A percentile compares a stretch with the other conserved stretches of the same genome.
Evolutionary conservation across 2,888 invertebrate species (phyloP).

Genomic region (Drosophila mayaguana): DNA sequence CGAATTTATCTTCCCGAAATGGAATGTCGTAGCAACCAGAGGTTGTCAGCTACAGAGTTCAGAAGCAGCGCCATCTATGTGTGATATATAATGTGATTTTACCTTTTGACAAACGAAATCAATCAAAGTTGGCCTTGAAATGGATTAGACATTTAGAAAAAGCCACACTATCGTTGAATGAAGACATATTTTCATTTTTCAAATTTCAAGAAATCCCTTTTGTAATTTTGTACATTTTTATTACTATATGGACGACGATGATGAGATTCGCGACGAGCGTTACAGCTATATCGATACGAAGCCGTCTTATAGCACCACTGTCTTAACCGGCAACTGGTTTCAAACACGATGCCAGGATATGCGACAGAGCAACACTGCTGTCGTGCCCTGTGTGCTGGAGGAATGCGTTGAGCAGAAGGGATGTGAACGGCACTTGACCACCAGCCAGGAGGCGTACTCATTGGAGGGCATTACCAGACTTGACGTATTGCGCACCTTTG

Average conservation of each 20-base stretch:
- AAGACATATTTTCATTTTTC: neutral
- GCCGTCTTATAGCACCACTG: constrained; percentile 40
- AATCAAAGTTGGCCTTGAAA: constrained; percentile 5
- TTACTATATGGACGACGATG: constrained; percentile 1
- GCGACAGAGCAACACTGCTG: constrained; percentile 13
- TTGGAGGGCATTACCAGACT: neutral
- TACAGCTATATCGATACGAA: constrained; percentile 40
- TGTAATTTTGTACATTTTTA: neutral
- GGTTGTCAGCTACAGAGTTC: neutral
- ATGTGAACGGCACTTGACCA: constrained; percentile 32
- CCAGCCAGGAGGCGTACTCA: constrained; percentile 30
- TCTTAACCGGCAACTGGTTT: constrained; percentile 50
- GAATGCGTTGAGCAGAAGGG: neutral
- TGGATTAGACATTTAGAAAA: neutral
- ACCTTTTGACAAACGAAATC: neutral
- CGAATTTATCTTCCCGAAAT: neutral
- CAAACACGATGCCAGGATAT: constrained; percentile 7
- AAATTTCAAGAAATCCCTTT: neutral
- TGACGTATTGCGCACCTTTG: constrained; percentile 5
- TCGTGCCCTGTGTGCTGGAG: constrained; percentile 32
- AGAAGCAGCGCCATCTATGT: neutral
- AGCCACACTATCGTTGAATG: neutral
- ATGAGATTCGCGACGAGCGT: constrained; percentile 25
- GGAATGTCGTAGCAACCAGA: neutral
- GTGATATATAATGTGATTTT: neutral